Percentiles rank a stretch among this genome's conserved stretches.
These are phyloP conservation scores for Ectemnius lituratus DNA, from an alignment of 2,888 invertebrate species.

Conservation along the genomic window DNA sequence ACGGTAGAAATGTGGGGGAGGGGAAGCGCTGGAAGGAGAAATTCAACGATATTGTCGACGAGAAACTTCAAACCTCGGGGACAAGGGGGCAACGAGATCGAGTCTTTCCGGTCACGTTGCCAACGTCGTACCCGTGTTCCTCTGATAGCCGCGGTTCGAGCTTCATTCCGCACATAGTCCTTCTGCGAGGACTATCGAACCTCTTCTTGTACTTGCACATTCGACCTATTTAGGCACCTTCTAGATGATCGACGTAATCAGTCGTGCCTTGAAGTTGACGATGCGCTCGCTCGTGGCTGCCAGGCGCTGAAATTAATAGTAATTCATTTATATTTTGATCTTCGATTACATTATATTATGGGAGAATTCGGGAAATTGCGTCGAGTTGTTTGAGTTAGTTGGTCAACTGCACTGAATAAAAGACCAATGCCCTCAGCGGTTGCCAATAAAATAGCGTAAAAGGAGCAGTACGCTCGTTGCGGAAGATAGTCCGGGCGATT, in stretches of 20 bases:
- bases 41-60: slow-evolving; percentile 39
- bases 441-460: background rate
- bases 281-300: slow-evolving; percentile 94
- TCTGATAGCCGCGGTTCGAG: slow-evolving; percentile 39
- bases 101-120: slow-evolving; percentile 56
- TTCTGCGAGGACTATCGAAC: slow-evolving; percentile 34
- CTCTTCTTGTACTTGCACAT: slow-evolving; percentile 42
- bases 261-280: slow-evolving; percentile 95
- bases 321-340: too few species aligned
- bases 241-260: slow-evolving; percentile 93
- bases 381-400: too few species aligned
- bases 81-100: slow-evolving; percentile 71
- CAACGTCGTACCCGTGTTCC: slow-evolving; percentile 71
- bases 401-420: too few species aligned
- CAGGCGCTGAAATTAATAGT: slow-evolving; percentile 80
- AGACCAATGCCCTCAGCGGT: background rate
- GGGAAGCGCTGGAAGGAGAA: slow-evolving; percentile 29
- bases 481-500: slow-evolving; percentile 9
- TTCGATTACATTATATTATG: background rate
- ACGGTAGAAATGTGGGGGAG: background rate
- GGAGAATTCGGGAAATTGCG: background rate
- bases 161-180: slow-evolving; percentile 34
- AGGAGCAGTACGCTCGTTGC: background rate
- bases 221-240: slow-evolving; percentile 32
- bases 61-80: slow-evolving; percentile 68